Evolutionary conservation across 2,888 invertebrate genomes (phyloP).

Genomic region (Andricus quercusramuli): DNA sequence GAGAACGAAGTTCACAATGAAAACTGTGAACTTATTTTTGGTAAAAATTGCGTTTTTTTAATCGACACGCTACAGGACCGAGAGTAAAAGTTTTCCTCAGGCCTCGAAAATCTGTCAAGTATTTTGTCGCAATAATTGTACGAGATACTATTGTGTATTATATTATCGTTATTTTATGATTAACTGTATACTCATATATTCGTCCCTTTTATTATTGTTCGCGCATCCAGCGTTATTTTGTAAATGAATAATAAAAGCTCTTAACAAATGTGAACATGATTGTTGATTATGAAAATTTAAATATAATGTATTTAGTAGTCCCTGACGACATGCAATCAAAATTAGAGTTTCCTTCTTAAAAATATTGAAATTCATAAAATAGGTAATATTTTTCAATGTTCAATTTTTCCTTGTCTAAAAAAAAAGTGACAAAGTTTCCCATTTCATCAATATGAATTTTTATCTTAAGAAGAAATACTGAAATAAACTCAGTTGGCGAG

Average conservation of each 20-base stretch:
- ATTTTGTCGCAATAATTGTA: conserved; percentile 32
- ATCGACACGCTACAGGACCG: background rate
- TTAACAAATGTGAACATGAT: conserved; percentile 59
- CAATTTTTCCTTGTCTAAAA: too few relatives aligned
- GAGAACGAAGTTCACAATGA: conserved; percentile 13
- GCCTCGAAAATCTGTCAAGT: conserved; percentile 32
- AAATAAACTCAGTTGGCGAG: too few relatives aligned
- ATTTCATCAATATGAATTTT: too few relatives aligned
- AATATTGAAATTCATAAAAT: too few relatives aligned
- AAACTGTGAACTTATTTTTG: conserved; percentile 11
- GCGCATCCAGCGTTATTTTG: conserved; percentile 70
- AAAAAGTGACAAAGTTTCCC: too few relatives aligned
- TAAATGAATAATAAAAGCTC: conserved; percentile 73
- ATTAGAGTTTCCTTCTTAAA: too few relatives aligned
- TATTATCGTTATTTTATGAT: conserved; percentile 57
- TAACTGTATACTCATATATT: conserved; percentile 54
- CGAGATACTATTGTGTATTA: conserved; percentile 50
- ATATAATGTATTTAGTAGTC: too few relatives aligned
- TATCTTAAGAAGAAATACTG: too few relatives aligned
- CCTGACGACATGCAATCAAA: too few relatives aligned
- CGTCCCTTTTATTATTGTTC: conserved; percentile 67
- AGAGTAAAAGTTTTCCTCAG: conserved; percentile 31
- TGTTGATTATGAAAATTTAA: background rate
- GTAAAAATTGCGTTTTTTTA: conserved; percentile 6
- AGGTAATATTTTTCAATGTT: too few relatives aligned